Evolutionary conservation across 1,140 invertebrate genomes (phyloP), one percentile per base, ranked within the genome.

Genomic region (Drosophila kohkoa): DNA sequence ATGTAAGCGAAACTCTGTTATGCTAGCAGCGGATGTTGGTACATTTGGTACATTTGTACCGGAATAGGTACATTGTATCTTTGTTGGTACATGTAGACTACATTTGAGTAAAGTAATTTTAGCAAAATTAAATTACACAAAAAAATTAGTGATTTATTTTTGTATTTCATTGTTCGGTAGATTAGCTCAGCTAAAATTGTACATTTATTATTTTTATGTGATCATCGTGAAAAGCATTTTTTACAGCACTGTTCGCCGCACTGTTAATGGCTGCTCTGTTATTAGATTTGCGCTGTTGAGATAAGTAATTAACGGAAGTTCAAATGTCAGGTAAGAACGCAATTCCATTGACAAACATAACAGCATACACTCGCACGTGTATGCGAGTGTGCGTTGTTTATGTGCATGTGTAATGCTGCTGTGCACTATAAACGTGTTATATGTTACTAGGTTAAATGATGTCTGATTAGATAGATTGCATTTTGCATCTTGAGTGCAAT

Each of bases 401-500:
- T 20, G 11, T 55, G 30, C 4, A 30, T 46, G n/a, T 46, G 13
- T 5, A n/a, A 11, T 28, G 35, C 41, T 51, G 10, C 15, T 54
- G 5, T 64, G 62, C 32, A 52, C 16, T 38, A 30, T 13, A 43
- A 43, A 60, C 6, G 52, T 67, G 52, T 30, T 10, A 10, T 25
- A 60, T 46, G 35, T 35, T 48, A 55, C 57, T 51, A 62, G 57
- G 57, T 51, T 11, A 41, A 38, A 13, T 49, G 16, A 5, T 11
- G 10, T 4, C 20, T 64, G 68, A 71, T 65, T 55, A 41, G 20
- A 68, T 32, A 49, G 20, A 68, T 32, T 60, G 38, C 16, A 45
- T 41, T 13, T 25, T 25, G 13, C 25, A 57, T 66, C 46, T 79
- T 54, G 79, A 68, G 59, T 70, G 80, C 77, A 87, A 87, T 88